These are phyloP conservation scores for Philypnodon macrostomus DNA, from an alignment of 2,797 vertebrate genomes.

Conservation along the genomic window DNA sequence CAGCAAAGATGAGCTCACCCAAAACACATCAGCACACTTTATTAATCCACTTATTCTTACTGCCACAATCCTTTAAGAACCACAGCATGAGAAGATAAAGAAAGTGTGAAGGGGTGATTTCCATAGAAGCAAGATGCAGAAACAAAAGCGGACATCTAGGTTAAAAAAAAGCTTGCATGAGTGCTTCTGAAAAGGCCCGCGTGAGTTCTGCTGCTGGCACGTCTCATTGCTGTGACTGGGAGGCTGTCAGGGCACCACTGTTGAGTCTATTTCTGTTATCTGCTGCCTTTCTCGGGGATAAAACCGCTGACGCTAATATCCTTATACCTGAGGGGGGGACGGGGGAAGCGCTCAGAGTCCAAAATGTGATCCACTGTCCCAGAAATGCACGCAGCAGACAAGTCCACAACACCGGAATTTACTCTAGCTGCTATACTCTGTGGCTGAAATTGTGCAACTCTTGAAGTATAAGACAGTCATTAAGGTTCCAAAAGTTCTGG, in stretches of 20 bases:
- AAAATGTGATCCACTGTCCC: slow-evolving; percentile 19
- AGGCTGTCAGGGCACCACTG: slow-evolving; percentile 51
- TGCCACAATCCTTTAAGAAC: slow-evolving; percentile 44
- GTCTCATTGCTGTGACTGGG: slow-evolving; percentile 61
- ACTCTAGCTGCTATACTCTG: too few relatives aligned
- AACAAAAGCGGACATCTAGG: slow-evolving; percentile 69
- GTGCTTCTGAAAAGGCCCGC: slow-evolving; percentile 69
- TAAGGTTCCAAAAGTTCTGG: too few relatives aligned
- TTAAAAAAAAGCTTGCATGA: slow-evolving; percentile 67
- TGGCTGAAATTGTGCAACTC: too few relatives aligned
- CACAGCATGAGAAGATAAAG: slow-evolving; percentile 36
- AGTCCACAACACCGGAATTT: not conserved
- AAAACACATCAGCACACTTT: not conserved
- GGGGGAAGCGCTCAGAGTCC: slow-evolving; percentile 10
- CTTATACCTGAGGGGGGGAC: slow-evolving; percentile 27
- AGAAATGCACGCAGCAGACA: slow-evolving; percentile 20
- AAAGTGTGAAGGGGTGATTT: slow-evolving; percentile 32
- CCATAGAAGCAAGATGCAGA: slow-evolving; percentile 49
- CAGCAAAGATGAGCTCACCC: too few relatives aligned
- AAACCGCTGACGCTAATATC: slow-evolving; percentile 54
- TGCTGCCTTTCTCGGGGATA: slow-evolving; percentile 27
- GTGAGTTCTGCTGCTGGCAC: slow-evolving; percentile 53
- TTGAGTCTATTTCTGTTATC: slow-evolving; percentile 55
- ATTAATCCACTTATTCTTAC: not conserved
- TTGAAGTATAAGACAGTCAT: too few relatives aligned